phyloP scores from a whole-genome alignment of 2,113 vertebrate species.

The Tachysurus fulvidraco region DNA sequence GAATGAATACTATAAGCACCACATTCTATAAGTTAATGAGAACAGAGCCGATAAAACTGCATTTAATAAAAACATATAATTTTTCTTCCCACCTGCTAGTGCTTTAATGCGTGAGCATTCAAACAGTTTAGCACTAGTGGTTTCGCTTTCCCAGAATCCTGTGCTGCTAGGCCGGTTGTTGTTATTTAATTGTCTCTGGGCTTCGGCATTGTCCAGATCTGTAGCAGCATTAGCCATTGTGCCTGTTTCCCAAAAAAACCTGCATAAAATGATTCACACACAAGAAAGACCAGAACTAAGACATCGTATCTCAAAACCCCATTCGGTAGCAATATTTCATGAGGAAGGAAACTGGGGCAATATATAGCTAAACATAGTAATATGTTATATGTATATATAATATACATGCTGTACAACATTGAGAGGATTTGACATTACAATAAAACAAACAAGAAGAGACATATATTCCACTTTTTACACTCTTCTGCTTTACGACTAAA shows the following conservation, averaged over 20 bases:
- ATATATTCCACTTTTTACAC: background rate
- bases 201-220: conserved; percentile 88
- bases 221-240: conserved; percentile 83
- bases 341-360: background rate
- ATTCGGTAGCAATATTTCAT: background rate
- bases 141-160: conserved; percentile 78
- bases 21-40: background rate
- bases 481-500: background rate
- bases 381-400: no score
- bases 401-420: background rate
- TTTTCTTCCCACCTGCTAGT: conserved; percentile 78
- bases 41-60: background rate
- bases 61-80: background rate
- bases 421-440: background rate
- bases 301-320: background rate
- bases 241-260: conserved; percentile 61
- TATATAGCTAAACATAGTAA: no score
- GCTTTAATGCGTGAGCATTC: conserved; percentile 93
- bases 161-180: conserved; percentile 80
- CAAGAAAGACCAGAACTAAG: background rate
- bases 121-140: conserved; percentile 85
- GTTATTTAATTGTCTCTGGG: conserved; percentile 83
- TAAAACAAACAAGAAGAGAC: background rate
- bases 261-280: conserved; percentile 17
- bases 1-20: background rate